phyloP scores from a whole-genome alignment of 2,113 vertebrate species.

The Neofelis nebulosa region DNA sequence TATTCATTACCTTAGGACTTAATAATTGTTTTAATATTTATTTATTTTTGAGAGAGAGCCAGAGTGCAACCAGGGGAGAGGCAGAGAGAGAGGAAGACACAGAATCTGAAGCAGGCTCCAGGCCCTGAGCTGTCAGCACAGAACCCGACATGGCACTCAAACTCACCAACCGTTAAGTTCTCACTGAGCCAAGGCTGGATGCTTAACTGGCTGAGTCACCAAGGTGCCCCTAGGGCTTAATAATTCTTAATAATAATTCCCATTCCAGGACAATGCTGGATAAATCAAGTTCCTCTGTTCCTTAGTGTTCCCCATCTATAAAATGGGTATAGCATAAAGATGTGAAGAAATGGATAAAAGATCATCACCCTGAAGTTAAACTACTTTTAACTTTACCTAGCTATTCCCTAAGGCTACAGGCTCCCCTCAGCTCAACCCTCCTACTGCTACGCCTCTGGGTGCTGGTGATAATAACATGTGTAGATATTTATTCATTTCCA shows the following conservation, averaged over 20 bases:
- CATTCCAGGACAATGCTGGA: not conserved
- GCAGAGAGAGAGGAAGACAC: no score
- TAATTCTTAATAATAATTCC: not conserved
- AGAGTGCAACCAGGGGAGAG: no score
- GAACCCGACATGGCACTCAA: no score
- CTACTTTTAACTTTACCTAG: not conserved
- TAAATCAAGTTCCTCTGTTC: not conserved
- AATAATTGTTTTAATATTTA: not conserved
- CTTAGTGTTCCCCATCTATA: not conserved
- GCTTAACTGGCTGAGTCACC: no score
- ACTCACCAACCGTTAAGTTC: no score
- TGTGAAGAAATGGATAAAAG: not conserved
- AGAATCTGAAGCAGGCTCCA: no score
- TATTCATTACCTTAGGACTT: not conserved
- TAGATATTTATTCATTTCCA: not conserved
- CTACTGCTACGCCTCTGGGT: no score
- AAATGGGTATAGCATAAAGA: not conserved
- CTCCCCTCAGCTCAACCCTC: not conserved
- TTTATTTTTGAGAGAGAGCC: no score
- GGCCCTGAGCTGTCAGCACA: no score
- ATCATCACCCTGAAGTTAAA: not conserved
- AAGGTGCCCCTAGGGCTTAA: not conserved
- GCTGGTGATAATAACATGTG: rapidly evolving
- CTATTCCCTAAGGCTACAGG: no score
- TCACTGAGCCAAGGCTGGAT: no score